Base-by-base conservation (phyloP, 2,888 invertebrate genomes). In the Galeopsomyia nigrocyanea region DNA sequence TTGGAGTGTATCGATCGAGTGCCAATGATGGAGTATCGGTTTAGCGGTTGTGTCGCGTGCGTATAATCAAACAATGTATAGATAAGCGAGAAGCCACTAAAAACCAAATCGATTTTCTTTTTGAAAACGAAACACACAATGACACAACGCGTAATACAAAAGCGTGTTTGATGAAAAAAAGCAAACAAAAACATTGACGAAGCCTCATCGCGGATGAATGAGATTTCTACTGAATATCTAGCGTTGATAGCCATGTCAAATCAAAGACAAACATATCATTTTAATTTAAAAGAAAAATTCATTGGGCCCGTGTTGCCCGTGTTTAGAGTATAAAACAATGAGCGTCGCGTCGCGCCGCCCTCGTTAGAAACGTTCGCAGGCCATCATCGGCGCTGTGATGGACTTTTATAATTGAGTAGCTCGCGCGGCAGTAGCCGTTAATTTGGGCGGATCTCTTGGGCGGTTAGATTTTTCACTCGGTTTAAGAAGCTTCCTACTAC, bases 1-100 rank as follows among this genome's bases (percentile, higher is more conserved):
- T 49, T 61, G 56, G n/a, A 62, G 21, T 47, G 53, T 63, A 65
- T 21, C n/a, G 55, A 63, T 61, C 16, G 62, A 73, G 69, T 73
- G 69, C 73, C 73, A 69, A 66, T 73, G 22, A 57, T 49, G 57
- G 17, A 39, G 47, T 26, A 39, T 61, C 49, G 53, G 16, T 67
- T 39, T 63, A 39, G 55, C 57, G 47, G 10, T 55, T 17, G n/a
- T 31, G 13, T 39, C 39, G 13, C 39, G n/a, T n/a, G 39, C 39
- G 5, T 13, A 39, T 64, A 60, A 53, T 49, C 22, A 63, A 58
- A 50, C 26, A 19, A 55, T 60, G 60, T 64, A 26, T 26, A 67
- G 67, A 62, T 63, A 70, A 39, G n/a, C 31, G 16, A 56, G 39
- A 49, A 62, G 26, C 19, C 9, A 19, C 19, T 19, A 58, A n/a